Base-by-base conservation (phyloP, 2,888 invertebrate genomes). In the Microctonus brassicae region DNA sequence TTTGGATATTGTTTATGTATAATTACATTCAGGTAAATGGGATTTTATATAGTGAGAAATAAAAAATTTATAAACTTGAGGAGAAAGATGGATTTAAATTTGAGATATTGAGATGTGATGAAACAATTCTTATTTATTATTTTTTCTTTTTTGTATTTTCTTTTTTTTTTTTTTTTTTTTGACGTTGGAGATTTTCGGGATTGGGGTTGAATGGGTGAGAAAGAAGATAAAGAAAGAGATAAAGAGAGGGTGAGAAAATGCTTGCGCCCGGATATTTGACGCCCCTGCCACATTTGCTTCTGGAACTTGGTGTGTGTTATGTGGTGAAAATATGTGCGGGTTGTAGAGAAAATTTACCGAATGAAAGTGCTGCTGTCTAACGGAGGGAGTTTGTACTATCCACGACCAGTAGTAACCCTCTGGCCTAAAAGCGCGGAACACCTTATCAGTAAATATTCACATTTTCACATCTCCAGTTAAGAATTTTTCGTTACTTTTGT, bases 371-470 rank as follows among this genome's bases (percentile, higher is more conserved):
- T 79, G 85, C 84, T 82, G 78, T 77, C 83, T 83, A 74, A 80
- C 73, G 84, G 78, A 64, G 64, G 77, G 72, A 68, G 75, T 73
- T 70, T 72, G 84, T 81, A 85, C 83, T 84, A 83, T 61, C 68
- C 60, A 65, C 74, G 77, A 81, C 76, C 82, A n/a, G n/a, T n/a
- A 82, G 82, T 83, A 78, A 77, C 77, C 80, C 79, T 81, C 79
- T 78, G 80, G 80, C 78, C 79, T 76, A 83, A 85, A 84, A 81
- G 75, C 81, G 75, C 76, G 75, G 78, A 79, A 75, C 79, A 81
- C 76, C 79, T 77, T 74, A 73, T 75, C 66, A 73, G 72, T 68
- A 78, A 78, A 77, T 77, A 74, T 72, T 72, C 66, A 66, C 74
- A 67, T 66, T 36, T 57, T n/a, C 36, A 24, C 26, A 22, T 74